Evolutionary conservation across 2,888 invertebrate species (phyloP).

Genomic region (Eupithecia pulchellata): DNA sequence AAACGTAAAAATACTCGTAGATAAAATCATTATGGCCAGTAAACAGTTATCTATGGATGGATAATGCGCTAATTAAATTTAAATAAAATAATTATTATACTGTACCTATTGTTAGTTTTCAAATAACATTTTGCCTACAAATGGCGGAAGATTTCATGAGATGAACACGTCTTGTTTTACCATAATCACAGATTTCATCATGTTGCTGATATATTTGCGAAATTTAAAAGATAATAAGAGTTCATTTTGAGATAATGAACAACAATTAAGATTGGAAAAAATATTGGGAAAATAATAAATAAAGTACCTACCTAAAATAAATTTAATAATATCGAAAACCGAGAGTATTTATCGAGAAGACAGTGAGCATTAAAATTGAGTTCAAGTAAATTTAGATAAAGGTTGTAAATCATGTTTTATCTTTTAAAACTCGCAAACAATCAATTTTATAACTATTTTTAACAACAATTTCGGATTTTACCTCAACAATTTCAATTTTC

Average conservation of each 20-base stretch:
- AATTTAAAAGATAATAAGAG: conserved; percentile 29
- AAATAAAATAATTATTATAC: not conserved
- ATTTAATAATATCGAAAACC: not conserved
- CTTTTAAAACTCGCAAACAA: conserved; percentile 46
- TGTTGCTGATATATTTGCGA: conserved; percentile 40
- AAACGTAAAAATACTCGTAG: not conserved
- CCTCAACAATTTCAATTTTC: conserved; percentile 50
- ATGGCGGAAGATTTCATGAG: conserved; percentile 48
- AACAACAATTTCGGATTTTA: conserved; percentile 51
- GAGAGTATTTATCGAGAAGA: not conserved
- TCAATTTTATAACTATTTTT: conserved; percentile 51
- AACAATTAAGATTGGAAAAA: not conserved
- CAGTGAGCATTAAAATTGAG: not conserved
- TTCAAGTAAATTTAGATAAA: not conserved
- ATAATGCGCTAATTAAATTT: too few species aligned
- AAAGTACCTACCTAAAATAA: not conserved
- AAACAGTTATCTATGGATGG: too few species aligned
- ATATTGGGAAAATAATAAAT: not conserved
- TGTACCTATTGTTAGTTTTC: too few species aligned
- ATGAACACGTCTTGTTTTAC: conserved; percentile 62
- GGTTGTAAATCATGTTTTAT: not conserved
- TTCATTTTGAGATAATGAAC: not conserved
- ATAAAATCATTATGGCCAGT: not conserved
- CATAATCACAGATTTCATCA: conserved; percentile 61
- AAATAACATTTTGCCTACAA: conserved; percentile 27